Evolutionary conservation across 2,888 invertebrate genomes (phyloP).

Genomic region (Nomada goodeniana): DNA sequence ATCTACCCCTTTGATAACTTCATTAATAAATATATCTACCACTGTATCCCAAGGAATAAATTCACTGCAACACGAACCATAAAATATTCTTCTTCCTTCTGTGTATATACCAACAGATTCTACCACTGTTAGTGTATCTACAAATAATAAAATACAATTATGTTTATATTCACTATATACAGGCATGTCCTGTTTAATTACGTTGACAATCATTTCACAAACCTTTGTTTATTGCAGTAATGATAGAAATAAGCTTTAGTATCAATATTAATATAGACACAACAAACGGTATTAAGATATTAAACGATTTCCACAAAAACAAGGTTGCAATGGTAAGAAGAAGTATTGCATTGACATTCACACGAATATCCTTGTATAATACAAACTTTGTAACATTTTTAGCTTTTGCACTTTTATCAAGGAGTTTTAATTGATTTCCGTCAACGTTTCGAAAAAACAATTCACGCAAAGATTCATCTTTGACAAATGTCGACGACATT

Average conservation of each 20-base stretch:
- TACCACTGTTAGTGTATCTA: conserved; percentile 79
- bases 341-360: conserved; percentile 60
- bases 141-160: conserved; percentile 47
- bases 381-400: conserved; percentile 73
- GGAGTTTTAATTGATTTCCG: conserved; percentile 61
- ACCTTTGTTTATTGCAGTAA: conserved; percentile 75
- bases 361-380: conserved; percentile 59
- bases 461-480: conserved; percentile 35
- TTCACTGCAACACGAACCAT: conserved; percentile 70
- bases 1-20: conserved; percentile 81
- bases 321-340: conserved; percentile 59
- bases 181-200: neutral
- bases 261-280: conserved; percentile 56
- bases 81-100: conserved; percentile 71
- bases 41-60: conserved; percentile 82
- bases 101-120: conserved; percentile 81
- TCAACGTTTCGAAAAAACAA: conserved; percentile 63
- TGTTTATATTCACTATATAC: neutral
- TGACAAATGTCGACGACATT: conserved; percentile 62
- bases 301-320: conserved; percentile 60
- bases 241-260: conserved; percentile 66
- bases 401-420: conserved; percentile 53
- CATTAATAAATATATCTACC: conserved; percentile 81
- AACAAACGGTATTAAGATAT: conserved; percentile 47
- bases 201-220: conserved; percentile 43